Conservation (phyloP, 2,113 vertebrate species). For the Lota lota region DNA sequence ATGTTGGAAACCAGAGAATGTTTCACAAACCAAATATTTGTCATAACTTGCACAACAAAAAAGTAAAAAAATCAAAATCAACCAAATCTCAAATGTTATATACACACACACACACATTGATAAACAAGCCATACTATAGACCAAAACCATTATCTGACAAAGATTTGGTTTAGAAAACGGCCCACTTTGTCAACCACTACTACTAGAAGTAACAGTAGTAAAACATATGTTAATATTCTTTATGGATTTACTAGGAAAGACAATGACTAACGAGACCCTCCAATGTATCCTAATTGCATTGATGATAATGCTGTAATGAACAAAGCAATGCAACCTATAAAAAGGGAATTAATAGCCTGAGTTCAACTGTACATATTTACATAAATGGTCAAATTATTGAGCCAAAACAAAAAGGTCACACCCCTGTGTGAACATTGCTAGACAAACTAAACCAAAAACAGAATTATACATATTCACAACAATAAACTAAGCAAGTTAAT, state of each 20-base stretch:
- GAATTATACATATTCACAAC: slow-evolving; percentile 63
- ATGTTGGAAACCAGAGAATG: too few species aligned
- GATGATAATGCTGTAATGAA: background rate
- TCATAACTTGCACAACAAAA: too few species aligned
- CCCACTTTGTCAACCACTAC: background rate
- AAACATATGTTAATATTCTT: too few species aligned
- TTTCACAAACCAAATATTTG: too few species aligned
- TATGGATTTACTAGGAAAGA: background rate
- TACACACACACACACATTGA: too few species aligned
- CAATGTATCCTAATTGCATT: slow-evolving; percentile 2
- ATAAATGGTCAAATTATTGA: slow-evolving; percentile 8
- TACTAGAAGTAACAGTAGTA: background rate
- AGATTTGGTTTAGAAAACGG: slow-evolving; percentile 20
- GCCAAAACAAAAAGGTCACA: slow-evolving; percentile 23
- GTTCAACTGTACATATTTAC: slow-evolving; percentile 27
- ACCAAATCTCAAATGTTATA: too few species aligned
- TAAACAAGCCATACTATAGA: background rate
- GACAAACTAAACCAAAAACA: slow-evolving; percentile 37
- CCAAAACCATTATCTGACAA: slow-evolving; percentile 13
- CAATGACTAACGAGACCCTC: background rate
- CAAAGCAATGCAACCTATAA: background rate
- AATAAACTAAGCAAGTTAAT: slow-evolving; percentile 4
- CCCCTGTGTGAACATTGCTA: slow-evolving; percentile 51
- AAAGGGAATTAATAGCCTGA: background rate
- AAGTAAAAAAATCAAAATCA: too few species aligned